phyloP scores from a whole-genome alignment of 2,888 invertebrate species.

The Sialis lutaria region DNA sequence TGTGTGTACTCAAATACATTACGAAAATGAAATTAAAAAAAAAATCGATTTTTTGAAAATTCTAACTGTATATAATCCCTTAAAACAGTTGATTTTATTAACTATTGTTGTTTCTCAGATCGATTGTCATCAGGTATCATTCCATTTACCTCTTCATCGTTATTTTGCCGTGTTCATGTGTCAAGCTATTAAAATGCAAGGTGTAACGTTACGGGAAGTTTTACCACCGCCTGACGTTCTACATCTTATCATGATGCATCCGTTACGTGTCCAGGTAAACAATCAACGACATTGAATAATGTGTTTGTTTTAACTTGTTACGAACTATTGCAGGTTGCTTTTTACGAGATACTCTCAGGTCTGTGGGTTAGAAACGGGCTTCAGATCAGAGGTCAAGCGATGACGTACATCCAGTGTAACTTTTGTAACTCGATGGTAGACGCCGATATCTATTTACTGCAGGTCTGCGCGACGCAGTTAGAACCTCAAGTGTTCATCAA shows the following conservation, averaged over 20 bases:
- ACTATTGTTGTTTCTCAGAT: constrained; percentile 30
- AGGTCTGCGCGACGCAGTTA: constrained; percentile 80
- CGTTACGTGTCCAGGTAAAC: constrained; percentile 79
- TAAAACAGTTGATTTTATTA: no score
- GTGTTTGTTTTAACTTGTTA: not conserved
- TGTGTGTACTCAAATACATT: no score
- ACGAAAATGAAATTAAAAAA: no score
- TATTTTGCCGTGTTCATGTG: constrained; percentile 78
- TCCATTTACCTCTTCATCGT: constrained; percentile 93
- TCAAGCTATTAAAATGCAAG: constrained; percentile 68
- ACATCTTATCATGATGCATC: constrained; percentile 76
- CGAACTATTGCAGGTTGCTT: constrained; percentile 57
- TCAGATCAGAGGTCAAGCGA: constrained; percentile 96
- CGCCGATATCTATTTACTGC: constrained; percentile 87
- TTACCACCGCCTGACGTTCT: constrained; percentile 65
- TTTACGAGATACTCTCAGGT: constrained; percentile 86
- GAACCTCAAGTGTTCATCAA: constrained; percentile 72
- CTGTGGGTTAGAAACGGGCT: constrained; percentile 95
- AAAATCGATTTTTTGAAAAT: no score
- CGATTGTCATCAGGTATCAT: constrained; percentile 76
- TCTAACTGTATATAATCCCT: no score
- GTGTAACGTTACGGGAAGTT: constrained; percentile 57
- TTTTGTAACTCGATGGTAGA: constrained; percentile 99
- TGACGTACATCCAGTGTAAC: constrained; percentile 97
- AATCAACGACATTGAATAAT: not conserved